Evolutionary conservation across 2,888 invertebrate genomes (phyloP), one percentile per base, ranked within the genome.

Genomic region (Tetanocera ferruginea): DNA sequence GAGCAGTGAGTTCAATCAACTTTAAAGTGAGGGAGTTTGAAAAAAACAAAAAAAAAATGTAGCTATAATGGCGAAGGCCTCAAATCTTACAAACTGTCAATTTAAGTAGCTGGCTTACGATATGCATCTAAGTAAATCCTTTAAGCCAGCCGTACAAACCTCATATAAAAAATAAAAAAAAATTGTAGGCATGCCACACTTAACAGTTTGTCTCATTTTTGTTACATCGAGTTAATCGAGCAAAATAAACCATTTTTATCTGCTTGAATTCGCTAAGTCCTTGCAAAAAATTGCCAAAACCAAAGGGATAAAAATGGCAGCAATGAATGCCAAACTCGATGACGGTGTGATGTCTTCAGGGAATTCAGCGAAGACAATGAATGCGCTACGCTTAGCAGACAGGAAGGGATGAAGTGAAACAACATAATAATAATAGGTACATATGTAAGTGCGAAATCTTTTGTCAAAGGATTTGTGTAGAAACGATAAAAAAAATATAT

Each of bases 161-260:
- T n/a, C n/a, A n/a, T n/a, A n/a, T n/a, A n/a, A n/a, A 74, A 64
- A 74, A 64, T 8, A 6, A 43, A 43, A 14, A 4, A 37, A 37
- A 37, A 37, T 6, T 37, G 6, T 43, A 43, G 11, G 11, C 43
- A 43, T 43, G 11, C 43, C 3, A 11, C 43, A 11, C 11, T 6
- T 43, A 2, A 43, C 14, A 43, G 14, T 43, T 14, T 43, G 11
- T 14, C 14, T 43, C 2, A 11, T 43, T 14, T 14, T 43, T 14
- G 37, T 4, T 43, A 84, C 87, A 82, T 83, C 83, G 83, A 86
- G 85, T 87, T 88, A 87, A 87, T 87, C 87, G 87, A 87, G 88
- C 87, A 87, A 88, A 87, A 88, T 87, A 87, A 87, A 88, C 85
- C 87, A 83, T 86, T 88, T 84, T 84, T 82, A 84, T 85, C 83